phyloP scores from a whole-genome alignment of 2,888 invertebrate species.

The Andrena bicolor region DNA sequence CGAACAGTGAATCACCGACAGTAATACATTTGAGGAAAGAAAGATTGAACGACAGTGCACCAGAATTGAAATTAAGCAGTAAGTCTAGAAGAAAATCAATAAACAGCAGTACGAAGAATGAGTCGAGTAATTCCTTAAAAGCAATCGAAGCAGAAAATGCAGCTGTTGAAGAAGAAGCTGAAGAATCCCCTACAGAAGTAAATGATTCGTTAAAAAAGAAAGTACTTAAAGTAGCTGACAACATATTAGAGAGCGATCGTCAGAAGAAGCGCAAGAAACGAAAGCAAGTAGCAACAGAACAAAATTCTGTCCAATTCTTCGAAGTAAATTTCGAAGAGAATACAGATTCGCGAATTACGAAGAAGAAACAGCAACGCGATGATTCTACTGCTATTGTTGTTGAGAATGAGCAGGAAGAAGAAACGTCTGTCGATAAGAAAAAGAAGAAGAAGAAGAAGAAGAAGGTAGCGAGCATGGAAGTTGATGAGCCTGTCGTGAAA shows the following conservation, averaged over 20 bases:
- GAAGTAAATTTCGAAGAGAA: not conserved
- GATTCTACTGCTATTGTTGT: not conserved
- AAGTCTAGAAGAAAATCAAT: constrained; percentile 5
- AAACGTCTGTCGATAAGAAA: constrained; percentile 16
- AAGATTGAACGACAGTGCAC: constrained; percentile 78
- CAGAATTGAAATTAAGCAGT: constrained; percentile 61
- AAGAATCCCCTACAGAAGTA: not conserved
- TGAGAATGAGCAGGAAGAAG: not conserved
- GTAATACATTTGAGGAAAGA: constrained; percentile 76
- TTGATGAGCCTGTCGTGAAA: not conserved
- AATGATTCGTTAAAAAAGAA: constrained; percentile 29
- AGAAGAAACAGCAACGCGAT: not conserved
- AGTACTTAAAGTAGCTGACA: constrained; percentile 19
- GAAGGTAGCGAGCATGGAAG: not conserved
- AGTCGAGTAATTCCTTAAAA: constrained; percentile 1
- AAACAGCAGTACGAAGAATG: not conserved
- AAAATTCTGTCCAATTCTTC: not conserved
- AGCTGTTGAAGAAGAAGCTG: not conserved
- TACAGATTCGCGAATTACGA: constrained; percentile 4
- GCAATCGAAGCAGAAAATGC: not conserved
- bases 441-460: constrained; percentile 37
- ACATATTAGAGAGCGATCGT: constrained; percentile 27
- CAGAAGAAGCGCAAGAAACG: constrained; percentile 64
- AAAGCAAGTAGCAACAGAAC: constrained; percentile 33
- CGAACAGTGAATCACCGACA: constrained; percentile 68